Conservation (phyloP, 1,140 invertebrate genomes). For the Pteromalus puparum region DNA sequence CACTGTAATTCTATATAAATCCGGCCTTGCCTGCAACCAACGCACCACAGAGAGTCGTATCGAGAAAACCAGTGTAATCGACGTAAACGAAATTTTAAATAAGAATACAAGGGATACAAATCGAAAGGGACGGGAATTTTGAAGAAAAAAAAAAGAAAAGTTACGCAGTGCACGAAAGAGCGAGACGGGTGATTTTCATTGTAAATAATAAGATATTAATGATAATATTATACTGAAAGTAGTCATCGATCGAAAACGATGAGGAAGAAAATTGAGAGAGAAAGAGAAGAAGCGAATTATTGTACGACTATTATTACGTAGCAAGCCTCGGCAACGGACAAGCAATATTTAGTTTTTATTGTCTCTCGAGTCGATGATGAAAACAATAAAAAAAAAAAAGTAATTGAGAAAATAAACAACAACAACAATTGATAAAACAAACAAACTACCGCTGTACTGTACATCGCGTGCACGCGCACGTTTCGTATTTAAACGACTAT, state of each 20-base stretch:
- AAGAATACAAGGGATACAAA: constrained; percentile 22
- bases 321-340: constrained; percentile 68
- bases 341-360: constrained; percentile 75
- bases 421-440: constrained; percentile 55
- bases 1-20: constrained; percentile 58
- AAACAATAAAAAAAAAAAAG: constrained; percentile 49
- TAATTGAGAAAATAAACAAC: neutral
- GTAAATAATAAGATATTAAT: constrained; percentile 59
- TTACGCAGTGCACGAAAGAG: constrained; percentile 33
- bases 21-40: constrained; percentile 63
- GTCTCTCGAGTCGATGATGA: constrained; percentile 62
- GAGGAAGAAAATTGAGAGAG: constrained; percentile 26
- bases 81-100: constrained; percentile 34
- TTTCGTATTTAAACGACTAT: constrained; percentile 74
- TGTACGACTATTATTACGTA: constrained; percentile 34
- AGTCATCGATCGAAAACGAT: constrained; percentile 62
- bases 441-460: constrained; percentile 71
- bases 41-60: constrained; percentile 51
- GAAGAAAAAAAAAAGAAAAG: constrained; percentile 23
- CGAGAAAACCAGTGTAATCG: constrained; percentile 37
- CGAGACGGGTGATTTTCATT: constrained; percentile 57
- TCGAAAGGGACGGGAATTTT: neutral
- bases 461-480: constrained; percentile 68
- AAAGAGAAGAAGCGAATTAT: constrained; percentile 54
- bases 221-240: constrained; percentile 61